Evolutionary conservation across 2,113 vertebrate genomes (phyloP), one percentile per base, ranked within the genome.

Genomic region (Speoplatyrhinus poulsoni): DNA sequence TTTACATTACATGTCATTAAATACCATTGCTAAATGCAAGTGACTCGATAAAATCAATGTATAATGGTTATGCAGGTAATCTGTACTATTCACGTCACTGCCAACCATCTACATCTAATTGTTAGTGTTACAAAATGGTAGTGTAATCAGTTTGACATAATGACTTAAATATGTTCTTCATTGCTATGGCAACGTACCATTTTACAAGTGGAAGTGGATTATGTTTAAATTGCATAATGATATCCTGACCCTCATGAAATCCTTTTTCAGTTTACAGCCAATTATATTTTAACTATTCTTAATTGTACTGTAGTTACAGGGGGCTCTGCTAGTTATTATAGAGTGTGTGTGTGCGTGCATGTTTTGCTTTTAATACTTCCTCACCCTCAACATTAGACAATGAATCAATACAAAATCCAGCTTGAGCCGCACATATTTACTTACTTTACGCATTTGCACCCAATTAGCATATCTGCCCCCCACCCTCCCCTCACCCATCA

Each of bases 191-290:
- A 41, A 6, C 36, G 36, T 41, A 41, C 7, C 4, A 8, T 41
- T 6, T 41, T 41, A 6, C 36, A 41, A 26, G 26, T 26, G 26
- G 49, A 67, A 65, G 76, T 72, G 81, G 77, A 79, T 89, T 73
- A 26, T 75, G 72, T 86, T 86, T 85, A 75, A 82, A 81, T 77
- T 75, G 47, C 70, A 75, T 83, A 80, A 86, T 85, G 81, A 64
- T 75, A 73, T 65, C 75, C 75, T 84, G 84, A 84, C 81, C 80
- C 73, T 73, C 56, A 76, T 82, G 70, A 84, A 85, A 90, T 88
- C 82, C 80, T 63, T 70, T 50, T 57, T 65, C 65, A 60, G 47
- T 81, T 79, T 80, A 79, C 69, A 49, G 74, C 79, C 70, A 81
- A 60, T 84, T 70, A 81, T 75, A 85, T 82, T 87, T 84, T 72